These are phyloP conservation scores for Apamea epomidion DNA, from an alignment of 2,888 invertebrate genomes.

Conservation along the genomic window DNA sequence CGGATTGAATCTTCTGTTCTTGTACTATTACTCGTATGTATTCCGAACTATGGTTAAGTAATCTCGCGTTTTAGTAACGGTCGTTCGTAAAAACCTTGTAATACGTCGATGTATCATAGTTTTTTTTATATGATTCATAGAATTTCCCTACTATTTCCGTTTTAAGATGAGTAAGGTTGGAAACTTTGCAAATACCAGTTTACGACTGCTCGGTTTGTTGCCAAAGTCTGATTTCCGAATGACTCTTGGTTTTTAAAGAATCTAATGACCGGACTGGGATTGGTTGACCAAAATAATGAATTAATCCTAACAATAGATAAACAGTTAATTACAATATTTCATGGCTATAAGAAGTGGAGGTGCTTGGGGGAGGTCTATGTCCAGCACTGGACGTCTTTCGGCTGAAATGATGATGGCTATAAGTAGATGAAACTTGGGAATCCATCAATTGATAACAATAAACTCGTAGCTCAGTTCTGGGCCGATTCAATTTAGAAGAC, in stretches of 20 bases:
- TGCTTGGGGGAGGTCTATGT: too few relatives aligned
- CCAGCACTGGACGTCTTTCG: too few relatives aligned
- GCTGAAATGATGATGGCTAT: neutral
- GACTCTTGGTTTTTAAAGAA: neutral
- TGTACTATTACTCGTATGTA: neutral
- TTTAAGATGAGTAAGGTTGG: conserved; percentile 32
- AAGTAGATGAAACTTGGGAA: neutral
- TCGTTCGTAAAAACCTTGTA: neutral
- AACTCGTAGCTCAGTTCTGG: neutral
- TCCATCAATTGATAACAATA: neutral
- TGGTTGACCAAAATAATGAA: neutral
- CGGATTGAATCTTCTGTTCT: neutral
- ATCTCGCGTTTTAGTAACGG: neutral
- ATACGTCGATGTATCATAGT: too few relatives aligned
- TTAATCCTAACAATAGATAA: neutral
- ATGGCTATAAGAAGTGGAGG: neutral
- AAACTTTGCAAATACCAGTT: neutral
- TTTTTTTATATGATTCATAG: conserved; percentile 11
- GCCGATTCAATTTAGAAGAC: neutral
- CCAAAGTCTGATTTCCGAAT: neutral
- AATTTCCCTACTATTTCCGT: conserved; percentile 16
- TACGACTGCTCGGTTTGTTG: conserved; percentile 7
- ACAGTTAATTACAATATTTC: neutral
- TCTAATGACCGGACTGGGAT: neutral
- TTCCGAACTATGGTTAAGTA: neutral